These are phyloP conservation scores for Lasioglossum zephyrum DNA, from an alignment of 2,888 invertebrate genomes.

Conservation along the genomic window DNA sequence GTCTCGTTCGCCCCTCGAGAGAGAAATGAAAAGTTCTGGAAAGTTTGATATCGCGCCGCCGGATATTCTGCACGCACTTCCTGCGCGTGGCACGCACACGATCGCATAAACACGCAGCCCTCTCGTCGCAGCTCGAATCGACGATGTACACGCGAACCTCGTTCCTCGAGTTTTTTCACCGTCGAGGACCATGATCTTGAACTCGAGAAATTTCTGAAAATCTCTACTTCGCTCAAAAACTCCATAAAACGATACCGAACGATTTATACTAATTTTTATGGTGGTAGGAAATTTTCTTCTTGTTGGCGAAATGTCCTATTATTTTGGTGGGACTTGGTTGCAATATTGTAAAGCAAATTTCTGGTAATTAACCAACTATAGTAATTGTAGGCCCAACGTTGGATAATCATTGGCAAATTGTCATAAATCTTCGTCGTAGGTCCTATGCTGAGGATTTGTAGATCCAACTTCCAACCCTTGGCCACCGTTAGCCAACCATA, in stretches of 20 bases:
- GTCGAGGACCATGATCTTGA: neutral
- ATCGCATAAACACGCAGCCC: slow-evolving; percentile 40
- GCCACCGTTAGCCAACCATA: no score
- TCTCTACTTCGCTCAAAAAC: neutral
- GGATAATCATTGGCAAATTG: no score
- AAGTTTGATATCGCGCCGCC: slow-evolving; percentile 57
- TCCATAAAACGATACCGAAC: neutral
- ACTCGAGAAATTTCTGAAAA: neutral
- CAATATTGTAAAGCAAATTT: no score
- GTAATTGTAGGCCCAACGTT: no score
- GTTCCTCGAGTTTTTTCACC: slow-evolving; percentile 2
- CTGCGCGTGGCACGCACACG: slow-evolving; percentile 59
- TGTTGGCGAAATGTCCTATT: no score
- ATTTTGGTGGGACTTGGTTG: no score
- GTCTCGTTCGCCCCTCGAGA: slow-evolving; percentile 33
- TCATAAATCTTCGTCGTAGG: no score
- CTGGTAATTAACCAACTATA: no score
- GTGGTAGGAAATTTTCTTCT: neutral
- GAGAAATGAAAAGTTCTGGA: slow-evolving; percentile 65
- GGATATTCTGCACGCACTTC: slow-evolving; percentile 61
- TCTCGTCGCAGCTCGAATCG: slow-evolving; percentile 55
- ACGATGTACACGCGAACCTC: slow-evolving; percentile 66
- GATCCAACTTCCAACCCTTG: no score
- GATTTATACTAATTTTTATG: neutral
- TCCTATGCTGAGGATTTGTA: no score